phyloP scores from a whole-genome alignment of 30 jellyfish, hydroid and myxozoan genomes.

The Hydra vulgaris region DNA sequence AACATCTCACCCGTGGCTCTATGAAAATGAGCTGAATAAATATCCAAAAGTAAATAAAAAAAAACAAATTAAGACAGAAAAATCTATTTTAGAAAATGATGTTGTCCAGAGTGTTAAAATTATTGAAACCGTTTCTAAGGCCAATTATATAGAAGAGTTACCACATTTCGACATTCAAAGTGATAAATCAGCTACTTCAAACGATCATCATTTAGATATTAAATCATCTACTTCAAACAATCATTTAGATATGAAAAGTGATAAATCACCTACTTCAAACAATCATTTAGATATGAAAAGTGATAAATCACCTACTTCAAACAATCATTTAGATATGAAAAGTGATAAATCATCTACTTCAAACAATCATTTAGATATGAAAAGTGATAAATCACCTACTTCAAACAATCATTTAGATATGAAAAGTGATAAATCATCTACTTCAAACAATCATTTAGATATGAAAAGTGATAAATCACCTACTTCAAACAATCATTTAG shows the following conservation, averaged over 20 bases:
- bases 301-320: background rate
- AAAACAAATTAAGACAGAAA: background rate
- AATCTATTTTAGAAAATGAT: background rate
- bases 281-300: background rate
- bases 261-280: background rate
- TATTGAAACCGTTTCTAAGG: background rate
- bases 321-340: background rate
- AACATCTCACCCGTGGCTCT: conserved; percentile 25
- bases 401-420: background rate
- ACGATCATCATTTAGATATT: background rate
- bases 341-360: background rate
- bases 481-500: too few relatives aligned
- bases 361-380: background rate
- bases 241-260: background rate
- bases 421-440: background rate
- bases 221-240: background rate
- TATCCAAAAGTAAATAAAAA: background rate
- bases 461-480: background rate
- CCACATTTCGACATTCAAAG: background rate
- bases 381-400: background rate
- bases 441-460: background rate
- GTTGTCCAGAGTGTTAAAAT: background rate
- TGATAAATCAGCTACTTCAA: background rate
- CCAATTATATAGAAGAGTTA: background rate
- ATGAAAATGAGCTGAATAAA: conserved; percentile 11